Percentiles rank a stretch among this genome's conserved stretches.
Evolutionary conservation across 1,140 invertebrate species (phyloP).

Genomic region (Oryzaephilus surinamensis): DNA sequence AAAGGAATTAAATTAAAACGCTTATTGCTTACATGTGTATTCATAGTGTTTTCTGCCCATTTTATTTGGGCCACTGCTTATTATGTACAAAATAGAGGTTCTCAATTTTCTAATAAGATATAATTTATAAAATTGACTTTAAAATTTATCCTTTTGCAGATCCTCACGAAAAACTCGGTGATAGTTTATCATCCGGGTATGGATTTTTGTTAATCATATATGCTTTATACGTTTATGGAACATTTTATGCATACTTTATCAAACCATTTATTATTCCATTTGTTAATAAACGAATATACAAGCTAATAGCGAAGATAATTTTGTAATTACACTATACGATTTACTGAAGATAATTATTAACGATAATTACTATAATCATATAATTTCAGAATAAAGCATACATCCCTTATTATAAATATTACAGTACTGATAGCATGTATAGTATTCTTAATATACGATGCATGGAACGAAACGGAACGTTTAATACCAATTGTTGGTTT

Average conservation of each 20-base stretch:
- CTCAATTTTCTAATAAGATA: background rate
- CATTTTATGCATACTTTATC: too few species aligned
- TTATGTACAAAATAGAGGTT: constrained; percentile 20
- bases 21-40: constrained; percentile 1
- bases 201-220: constrained; percentile 61
- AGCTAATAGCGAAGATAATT: too few species aligned
- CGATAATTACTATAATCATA: constrained; percentile 1
- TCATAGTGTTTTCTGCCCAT: constrained; percentile 14
- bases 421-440: constrained; percentile 40
- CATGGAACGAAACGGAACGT: constrained; percentile 45
- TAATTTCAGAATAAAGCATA: background rate
- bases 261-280: too few species aligned
- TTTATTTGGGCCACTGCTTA: constrained; percentile 22
- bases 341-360: constrained; percentile 15
- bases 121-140: constrained; percentile 2
- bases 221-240: constrained; percentile 46
- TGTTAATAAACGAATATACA: too few species aligned
- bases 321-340: constrained; percentile 49
- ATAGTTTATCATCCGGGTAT: constrained; percentile 55
- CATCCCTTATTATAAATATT: constrained; percentile 13
- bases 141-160: constrained; percentile 24
- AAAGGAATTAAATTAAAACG: background rate
- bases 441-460: constrained; percentile 55
- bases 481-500: constrained; percentile 56
- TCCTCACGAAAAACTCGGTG: constrained; percentile 22